phyloP scores from a whole-genome alignment of 2,888 invertebrate species.

The Nephrotoma flavescens region DNA sequence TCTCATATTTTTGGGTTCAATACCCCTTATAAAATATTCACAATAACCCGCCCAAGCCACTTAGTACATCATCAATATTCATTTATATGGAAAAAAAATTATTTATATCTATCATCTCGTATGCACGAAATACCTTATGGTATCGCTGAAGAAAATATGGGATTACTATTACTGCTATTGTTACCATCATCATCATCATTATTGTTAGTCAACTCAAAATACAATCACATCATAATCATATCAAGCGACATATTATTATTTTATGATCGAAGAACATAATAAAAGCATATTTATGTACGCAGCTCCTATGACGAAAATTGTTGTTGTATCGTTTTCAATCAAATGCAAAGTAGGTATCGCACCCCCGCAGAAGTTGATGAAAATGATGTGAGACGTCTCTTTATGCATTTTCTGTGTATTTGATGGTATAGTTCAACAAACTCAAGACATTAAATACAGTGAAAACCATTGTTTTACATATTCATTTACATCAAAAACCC shows the following conservation, averaged over 20 bases:
- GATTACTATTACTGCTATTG: background rate
- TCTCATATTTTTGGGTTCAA: background rate
- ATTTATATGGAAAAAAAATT: background rate
- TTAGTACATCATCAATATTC: background rate
- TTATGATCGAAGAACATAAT: background rate
- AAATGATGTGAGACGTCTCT: background rate
- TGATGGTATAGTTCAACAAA: no score
- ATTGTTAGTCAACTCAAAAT: background rate
- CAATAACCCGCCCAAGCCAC: background rate
- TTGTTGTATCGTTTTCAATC: background rate
- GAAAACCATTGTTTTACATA: no score
- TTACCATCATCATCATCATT: background rate
- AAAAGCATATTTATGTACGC: background rate
- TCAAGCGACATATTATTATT: background rate
- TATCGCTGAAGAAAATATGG: background rate
- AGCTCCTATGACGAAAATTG: background rate
- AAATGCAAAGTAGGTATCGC: background rate
- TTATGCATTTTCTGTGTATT: background rate
- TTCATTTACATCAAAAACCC: no score
- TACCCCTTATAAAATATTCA: background rate
- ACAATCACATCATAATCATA: background rate
- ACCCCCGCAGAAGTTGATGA: background rate
- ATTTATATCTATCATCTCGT: background rate
- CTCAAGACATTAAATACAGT: no score
- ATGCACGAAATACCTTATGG: background rate